Conservation (phyloP, 2,797 vertebrate species). For the Amblyopsis hoosieri region DNA sequence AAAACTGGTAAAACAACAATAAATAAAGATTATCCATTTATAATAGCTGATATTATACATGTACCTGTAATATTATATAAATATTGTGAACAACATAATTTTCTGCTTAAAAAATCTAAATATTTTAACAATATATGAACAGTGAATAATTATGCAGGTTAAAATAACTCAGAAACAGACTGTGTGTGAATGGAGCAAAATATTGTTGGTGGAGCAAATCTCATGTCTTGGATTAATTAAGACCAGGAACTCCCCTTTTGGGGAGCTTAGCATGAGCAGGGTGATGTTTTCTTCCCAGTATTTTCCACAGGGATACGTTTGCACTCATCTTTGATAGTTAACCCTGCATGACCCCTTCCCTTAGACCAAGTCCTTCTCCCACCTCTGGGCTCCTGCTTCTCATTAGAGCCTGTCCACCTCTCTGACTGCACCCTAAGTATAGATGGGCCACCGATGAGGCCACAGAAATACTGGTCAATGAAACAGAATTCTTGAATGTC, state of each 20-base stretch:
- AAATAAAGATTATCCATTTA: too few relatives aligned
- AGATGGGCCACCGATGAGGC: conserved; percentile 43
- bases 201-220: conserved; percentile 38
- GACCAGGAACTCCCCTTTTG: conserved; percentile 76
- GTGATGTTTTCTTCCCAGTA: conserved; percentile 77
- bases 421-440: conserved; percentile 48
- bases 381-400: conserved; percentile 79
- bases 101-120: too few relatives aligned
- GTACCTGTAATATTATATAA: too few relatives aligned
- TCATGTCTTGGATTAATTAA: conserved; percentile 83
- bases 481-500: conserved; percentile 12
- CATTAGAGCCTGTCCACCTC: conserved; percentile 76
- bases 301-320: conserved; percentile 84
- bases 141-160: conserved; percentile 20
- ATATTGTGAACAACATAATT: too few relatives aligned
- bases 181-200: conserved; percentile 43
- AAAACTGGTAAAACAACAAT: background rate
- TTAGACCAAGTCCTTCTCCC: conserved; percentile 71
- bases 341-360: conserved; percentile 75
- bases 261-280: conserved; percentile 76
- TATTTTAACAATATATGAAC: conserved; percentile 12
- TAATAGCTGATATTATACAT: too few relatives aligned
- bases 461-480: conserved; percentile 33
- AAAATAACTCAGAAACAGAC: conserved; percentile 37
- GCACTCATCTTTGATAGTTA: conserved; percentile 87